Evolutionary conservation across 2,113 vertebrate genomes (phyloP).

Genomic region (Dicentrarchus labrax): DNA sequence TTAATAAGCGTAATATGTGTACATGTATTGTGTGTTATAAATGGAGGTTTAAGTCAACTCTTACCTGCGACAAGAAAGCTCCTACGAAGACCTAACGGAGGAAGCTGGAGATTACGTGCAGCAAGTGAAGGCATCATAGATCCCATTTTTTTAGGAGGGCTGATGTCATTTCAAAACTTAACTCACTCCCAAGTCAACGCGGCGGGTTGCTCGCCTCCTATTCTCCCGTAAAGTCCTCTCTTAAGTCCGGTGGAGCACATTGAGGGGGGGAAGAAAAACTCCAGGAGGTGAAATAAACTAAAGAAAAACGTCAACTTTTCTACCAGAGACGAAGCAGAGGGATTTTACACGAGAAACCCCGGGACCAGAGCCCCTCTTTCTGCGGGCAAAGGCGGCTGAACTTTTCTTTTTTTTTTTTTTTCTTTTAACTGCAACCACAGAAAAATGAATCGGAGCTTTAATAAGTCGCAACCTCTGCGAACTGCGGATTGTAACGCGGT

Average conservation of each 20-base stretch:
- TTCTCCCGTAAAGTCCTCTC: conserved; percentile 46
- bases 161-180: conserved; percentile 87
- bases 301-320: conserved; percentile 8
- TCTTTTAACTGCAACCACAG: conserved; percentile 34
- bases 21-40: neutral
- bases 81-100: neutral
- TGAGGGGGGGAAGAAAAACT: neutral
- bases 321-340: conserved; percentile 17
- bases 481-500: conserved; percentile 89
- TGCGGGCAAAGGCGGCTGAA: conserved; percentile 71
- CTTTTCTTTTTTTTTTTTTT: conserved; percentile 34
- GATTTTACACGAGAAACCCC: conserved; percentile 26
- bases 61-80: neutral
- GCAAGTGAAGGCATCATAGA: conserved; percentile 35
- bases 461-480: conserved; percentile 91
- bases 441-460: conserved; percentile 94
- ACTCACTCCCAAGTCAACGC: conserved; percentile 75
- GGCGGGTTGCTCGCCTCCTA: conserved; percentile 64
- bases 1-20: neutral
- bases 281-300: conserved; percentile 21
- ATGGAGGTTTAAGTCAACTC: neutral
- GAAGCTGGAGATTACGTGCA: neutral
- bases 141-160: conserved; percentile 71
- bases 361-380: conserved; percentile 67
- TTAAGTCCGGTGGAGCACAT: conserved; percentile 22